Evolutionary conservation across 2,797 vertebrate genomes (phyloP).

Genomic region (Notolabrus celidotus): DNA sequence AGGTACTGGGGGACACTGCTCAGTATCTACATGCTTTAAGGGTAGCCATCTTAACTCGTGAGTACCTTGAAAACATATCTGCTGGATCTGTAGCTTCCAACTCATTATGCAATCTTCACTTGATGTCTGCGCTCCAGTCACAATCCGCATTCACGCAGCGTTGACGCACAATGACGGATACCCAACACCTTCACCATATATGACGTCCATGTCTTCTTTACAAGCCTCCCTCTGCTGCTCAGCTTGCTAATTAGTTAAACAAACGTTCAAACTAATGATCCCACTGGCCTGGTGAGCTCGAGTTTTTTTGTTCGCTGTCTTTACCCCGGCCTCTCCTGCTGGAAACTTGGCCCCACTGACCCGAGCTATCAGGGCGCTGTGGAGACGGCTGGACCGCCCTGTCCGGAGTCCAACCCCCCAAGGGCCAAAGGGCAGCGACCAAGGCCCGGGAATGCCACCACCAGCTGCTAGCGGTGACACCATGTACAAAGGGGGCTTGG

Average conservation of each 20-base stretch:
- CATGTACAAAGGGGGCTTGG: conserved; percentile 87
- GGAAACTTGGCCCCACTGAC: conserved; percentile 95
- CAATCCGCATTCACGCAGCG: conserved; percentile 9
- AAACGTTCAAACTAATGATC: conserved; percentile 93
- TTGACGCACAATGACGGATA: conserved; percentile 64
- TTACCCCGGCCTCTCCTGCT: conserved; percentile 85
- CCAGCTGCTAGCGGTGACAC: conserved; percentile 97
- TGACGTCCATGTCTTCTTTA: conserved; percentile 76
- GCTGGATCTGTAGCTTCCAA: too few relatives aligned
- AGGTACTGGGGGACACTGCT: neutral
- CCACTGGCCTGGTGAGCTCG: conserved; percentile 86
- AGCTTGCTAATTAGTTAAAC: conserved; percentile 98
- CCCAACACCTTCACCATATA: conserved; percentile 62
- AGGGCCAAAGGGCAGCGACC: conserved; percentile 95
- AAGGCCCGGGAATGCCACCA: conserved; percentile 91
- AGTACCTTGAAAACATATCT: too few relatives aligned
- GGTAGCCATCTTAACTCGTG: too few relatives aligned
- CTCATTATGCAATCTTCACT: neutral
- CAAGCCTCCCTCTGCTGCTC: conserved; percentile 90
- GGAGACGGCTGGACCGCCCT: conserved; percentile 90
- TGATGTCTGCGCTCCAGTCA: conserved; percentile 15
- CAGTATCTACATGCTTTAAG: neutral
- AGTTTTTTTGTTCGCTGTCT: conserved; percentile 90
- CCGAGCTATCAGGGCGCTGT: conserved; percentile 89
- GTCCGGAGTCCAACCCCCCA: conserved; percentile 88